Conservation (phyloP, 1,140 invertebrate genomes). For the Calycopis cecrops region DNA sequence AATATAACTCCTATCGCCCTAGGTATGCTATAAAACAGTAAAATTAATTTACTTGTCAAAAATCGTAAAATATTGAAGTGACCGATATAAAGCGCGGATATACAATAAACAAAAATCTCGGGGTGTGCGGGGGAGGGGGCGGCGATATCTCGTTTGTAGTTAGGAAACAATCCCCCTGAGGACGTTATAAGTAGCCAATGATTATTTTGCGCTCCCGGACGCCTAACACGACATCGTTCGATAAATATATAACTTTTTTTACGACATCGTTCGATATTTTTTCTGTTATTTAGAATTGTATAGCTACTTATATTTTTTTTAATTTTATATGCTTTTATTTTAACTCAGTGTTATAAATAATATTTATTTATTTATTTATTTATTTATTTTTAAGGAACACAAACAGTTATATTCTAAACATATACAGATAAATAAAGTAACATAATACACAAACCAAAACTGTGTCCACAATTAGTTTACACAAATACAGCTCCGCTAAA, state of each 20-base stretch:
- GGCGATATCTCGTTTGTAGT: conserved; percentile 59
- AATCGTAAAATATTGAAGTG: conserved; percentile 5
- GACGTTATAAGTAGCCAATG: conserved; percentile 61
- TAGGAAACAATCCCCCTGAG: conserved; percentile 52
- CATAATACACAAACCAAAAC: too few species aligned
- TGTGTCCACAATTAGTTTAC: too few species aligned
- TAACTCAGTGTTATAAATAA: too few species aligned
- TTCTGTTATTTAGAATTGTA: too few species aligned
- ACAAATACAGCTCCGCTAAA: too few species aligned
- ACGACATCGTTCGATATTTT: background rate
- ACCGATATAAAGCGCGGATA: conserved; percentile 9
- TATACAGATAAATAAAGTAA: too few species aligned
- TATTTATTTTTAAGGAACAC: too few species aligned
- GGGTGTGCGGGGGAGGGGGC: conserved; percentile 35
- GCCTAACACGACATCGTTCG: conserved; percentile 28
- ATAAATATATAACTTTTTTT: too few species aligned
- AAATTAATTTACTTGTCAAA: background rate
- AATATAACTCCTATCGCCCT: too few species aligned
- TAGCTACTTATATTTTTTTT: background rate
- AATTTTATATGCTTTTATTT: too few species aligned
- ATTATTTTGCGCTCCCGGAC: conserved; percentile 53
- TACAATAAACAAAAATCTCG: conserved; percentile 52
- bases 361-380: too few species aligned
- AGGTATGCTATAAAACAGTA: background rate
- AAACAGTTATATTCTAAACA: too few species aligned